Evolutionary conservation across 2,888 invertebrate genomes (phyloP).

Genomic region (Creontiades dilutus): DNA sequence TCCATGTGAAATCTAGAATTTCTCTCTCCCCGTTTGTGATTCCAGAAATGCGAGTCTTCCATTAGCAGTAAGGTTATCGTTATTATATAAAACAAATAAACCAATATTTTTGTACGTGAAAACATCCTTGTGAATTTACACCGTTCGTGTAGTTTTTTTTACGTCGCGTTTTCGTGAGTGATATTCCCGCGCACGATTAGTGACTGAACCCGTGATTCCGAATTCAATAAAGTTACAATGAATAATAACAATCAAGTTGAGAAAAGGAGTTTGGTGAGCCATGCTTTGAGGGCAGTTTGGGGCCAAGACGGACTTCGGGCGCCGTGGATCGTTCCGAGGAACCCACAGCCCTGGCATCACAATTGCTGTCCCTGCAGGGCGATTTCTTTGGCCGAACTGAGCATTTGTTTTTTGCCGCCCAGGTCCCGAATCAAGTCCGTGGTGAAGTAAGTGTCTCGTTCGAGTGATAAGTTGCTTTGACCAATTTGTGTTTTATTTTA

Average conservation of each 20-base stretch:
- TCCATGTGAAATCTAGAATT: slow-evolving; percentile 63
- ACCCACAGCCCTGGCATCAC: slow-evolving; percentile 38
- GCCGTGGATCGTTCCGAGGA: slow-evolving; percentile 54
- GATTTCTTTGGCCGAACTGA: slow-evolving; percentile 73
- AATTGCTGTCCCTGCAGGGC: slow-evolving; percentile 73
- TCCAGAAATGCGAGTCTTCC: slow-evolving; percentile 72
- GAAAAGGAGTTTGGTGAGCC: slow-evolving; percentile 71
- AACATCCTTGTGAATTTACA: neutral
- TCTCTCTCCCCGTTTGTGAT: slow-evolving; percentile 33
- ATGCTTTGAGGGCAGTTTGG: slow-evolving; percentile 72
- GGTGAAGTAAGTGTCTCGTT: slow-evolving; percentile 72
- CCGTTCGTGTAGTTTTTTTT: neutral
- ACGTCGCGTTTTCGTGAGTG: neutral
- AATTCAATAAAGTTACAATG: neutral
- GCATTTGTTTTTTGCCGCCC: slow-evolving; percentile 72
- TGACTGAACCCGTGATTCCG: neutral
- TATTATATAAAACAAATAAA: neutral
- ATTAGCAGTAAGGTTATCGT: slow-evolving; percentile 39
- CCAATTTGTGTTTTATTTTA: no score
- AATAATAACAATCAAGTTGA: slow-evolving; percentile 62
- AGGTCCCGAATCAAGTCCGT: slow-evolving; percentile 74
- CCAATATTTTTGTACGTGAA: slow-evolving; percentile 38
- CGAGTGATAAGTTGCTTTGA: neutral
- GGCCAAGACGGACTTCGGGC: slow-evolving; percentile 76
- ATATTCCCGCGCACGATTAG: neutral